Percentiles rank a stretch among this genome's conserved stretches.
phyloP scores from a whole-genome alignment of 1,140 invertebrate genomes.

The Drosophila busckii region DNA sequence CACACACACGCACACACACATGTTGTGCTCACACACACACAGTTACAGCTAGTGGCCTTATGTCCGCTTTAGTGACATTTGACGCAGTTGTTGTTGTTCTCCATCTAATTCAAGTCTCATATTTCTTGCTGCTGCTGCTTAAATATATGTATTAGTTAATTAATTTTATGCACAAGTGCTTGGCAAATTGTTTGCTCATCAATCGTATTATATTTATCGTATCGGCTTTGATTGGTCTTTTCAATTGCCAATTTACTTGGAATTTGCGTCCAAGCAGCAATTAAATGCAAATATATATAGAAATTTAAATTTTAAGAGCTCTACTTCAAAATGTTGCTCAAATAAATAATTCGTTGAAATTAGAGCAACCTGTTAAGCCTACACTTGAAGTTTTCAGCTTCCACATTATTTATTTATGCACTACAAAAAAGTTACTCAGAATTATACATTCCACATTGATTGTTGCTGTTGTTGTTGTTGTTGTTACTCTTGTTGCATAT shows the following conservation, averaged over 20 bases:
- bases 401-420: conserved; percentile 71
- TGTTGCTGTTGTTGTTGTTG: conserved; percentile 57
- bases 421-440: conserved; percentile 63
- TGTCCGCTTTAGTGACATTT: conserved; percentile 57
- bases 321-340: too few relatives aligned
- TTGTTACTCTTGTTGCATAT: conserved; percentile 65
- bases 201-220: conserved; percentile 4
- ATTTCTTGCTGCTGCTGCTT: conserved; percentile 36
- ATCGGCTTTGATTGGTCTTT: conserved; percentile 37
- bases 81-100: conserved; percentile 45
- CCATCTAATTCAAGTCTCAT: conserved; percentile 27
- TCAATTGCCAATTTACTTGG: conserved; percentile 41
- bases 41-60: conserved; percentile 14
- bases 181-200: conserved; percentile 37
- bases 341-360: conserved; percentile 15
- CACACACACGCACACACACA: conserved; percentile 5
- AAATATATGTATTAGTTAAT: conserved; percentile 58
- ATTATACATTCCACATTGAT: conserved; percentile 34
- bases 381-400: conserved; percentile 21
- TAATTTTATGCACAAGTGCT: conserved; percentile 68
- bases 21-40: not conserved
- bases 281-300: conserved; percentile 2
- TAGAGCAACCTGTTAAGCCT: conserved; percentile 46
- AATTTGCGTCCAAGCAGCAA: conserved; percentile 18
- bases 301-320: not conserved